Evolutionary conservation across 1,140 invertebrate species (phyloP), one percentile per base, ranked within the genome.

Genomic region (Drosophila saltans): DNA sequence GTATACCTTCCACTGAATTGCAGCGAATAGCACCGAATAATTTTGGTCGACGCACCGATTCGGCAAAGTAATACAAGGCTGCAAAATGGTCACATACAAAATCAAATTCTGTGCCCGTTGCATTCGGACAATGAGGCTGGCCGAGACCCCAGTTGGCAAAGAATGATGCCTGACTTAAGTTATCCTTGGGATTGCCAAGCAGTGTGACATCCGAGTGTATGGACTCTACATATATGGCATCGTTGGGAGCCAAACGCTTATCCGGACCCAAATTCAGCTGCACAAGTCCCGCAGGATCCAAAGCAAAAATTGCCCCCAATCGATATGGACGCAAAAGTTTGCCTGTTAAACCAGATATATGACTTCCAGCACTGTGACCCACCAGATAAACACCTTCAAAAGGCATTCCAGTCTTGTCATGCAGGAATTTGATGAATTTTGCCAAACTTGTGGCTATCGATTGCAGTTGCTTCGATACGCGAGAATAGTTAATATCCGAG

Each of bases 181-280:
- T 55, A 3, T 94, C 93, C 2, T 93, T 93, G 11, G 91, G 90
- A 33, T 91, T 91, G 71, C 94, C 95, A 16, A 96, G 90, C 39
- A 94, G 90, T 9, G 94, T 94, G 11, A 93, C 93, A 74, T 96
- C 95, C 0, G 96, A 96, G 81, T 97, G 96, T 66, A 97, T 95
- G 0, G 96, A 94, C 86, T 96, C 95, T 0, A 97, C 96, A 74
- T 95, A 95, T 1, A 93, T 58, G 0, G 95, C 96, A 84, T 97
- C 96, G 2, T 77, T 90, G 8, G 92, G 86, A 62, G 94, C 93
- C n/a, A 96, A 89, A 36, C 95, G 88, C 0, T 92, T 69, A 6
- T 66, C 66, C 0, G 78, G 82, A 5, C 81, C 79, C 72, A 82
- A 67, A 0, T 66, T 16, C 1, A 90, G 62, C 69, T 93, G 94